Percentiles rank a stretch among this genome's conserved stretches.
Conservation (phyloP, 53 echinoderm and acorn worm genomes). For the Paracentrotus lividus region DNA sequence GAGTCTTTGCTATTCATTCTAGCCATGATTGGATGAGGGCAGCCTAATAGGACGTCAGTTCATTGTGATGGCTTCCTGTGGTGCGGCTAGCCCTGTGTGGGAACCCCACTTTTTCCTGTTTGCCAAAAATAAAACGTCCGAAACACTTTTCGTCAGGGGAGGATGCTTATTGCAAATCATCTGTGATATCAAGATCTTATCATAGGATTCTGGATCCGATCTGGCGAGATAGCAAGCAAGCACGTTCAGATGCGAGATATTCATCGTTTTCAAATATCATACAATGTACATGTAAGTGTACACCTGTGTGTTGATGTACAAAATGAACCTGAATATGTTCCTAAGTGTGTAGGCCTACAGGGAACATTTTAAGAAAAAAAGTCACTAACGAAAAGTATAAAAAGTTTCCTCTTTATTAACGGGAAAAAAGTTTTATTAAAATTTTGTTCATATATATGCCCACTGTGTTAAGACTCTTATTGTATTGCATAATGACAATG, state of each 20-base stretch:
- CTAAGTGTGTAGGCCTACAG: no score
- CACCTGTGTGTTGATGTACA: no score
- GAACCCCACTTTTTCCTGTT: conserved; percentile 44
- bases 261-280: neutral
- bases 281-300: no score
- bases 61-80: conserved; percentile 39
- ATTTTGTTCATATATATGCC: no score
- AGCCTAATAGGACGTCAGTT: conserved; percentile 13
- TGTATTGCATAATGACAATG: no score
- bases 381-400: no score
- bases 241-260: neutral
- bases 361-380: no score
- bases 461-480: no score
- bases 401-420: no score
- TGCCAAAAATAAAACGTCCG: conserved; percentile 56
- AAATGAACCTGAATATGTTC: no score
- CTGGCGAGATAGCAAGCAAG: neutral
- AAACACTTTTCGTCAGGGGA: conserved; percentile 45
- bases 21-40: neutral
- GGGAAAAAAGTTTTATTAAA: no score
- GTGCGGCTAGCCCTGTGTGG: conserved; percentile 16
- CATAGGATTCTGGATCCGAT: neutral
- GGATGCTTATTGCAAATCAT: neutral
- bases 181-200: conserved; percentile 31
- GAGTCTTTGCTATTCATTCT: neutral